Base-by-base conservation (phyloP, 1,140 invertebrate genomes). In the Drosophila azteca region DNA sequence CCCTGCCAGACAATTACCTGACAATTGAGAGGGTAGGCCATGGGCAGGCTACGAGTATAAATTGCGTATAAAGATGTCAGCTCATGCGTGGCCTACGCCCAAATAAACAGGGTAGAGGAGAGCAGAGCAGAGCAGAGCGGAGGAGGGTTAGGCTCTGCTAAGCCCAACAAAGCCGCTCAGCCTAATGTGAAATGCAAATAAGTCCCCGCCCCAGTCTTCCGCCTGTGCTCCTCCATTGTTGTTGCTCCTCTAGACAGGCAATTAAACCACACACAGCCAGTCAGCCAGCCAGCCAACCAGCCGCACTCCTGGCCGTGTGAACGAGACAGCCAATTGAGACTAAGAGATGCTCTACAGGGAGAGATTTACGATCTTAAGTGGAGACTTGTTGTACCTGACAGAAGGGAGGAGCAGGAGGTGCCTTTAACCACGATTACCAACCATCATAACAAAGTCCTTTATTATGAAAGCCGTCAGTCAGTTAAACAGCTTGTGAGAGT, bases 11-110 rank as follows among this genome's bases (percentile, higher is more conserved):
- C 3, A 58, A 77, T 85, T 77, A 85, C 57, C 63, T 85, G 79
- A 22, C 41, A 55, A 48, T 48, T 67, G 20, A 50, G 65, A 41
- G n/a, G n/a, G n/a, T n/a, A n/a, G n/a, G n/a, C n/a, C n/a, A 55
- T 55, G 54, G 48, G 39, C 45, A 17, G 20, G 49, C 55, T 62
- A 39, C 35, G 35, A 5, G 35, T 67, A 78, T 75, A 83, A 85
- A 85, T 85, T 78, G 79, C 64, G 82, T 77, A 85, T 87, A 87
- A 85, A 85, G 74, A 79, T 81, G 68, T 78, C 82, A 77, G 53
- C 68, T 77, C 82, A 81, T 87, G 81, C 64, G 61, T 48, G 68
- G 65, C 39, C 65, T 61, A 84, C 59, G 62, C 72, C 72, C 57
- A 77, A 84, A 52, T 59, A 79, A 80, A 80, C 55, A 45, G 48